Evolutionary conservation across 2,888 invertebrate species (phyloP).

Genomic region (Idaea biselata): DNA sequence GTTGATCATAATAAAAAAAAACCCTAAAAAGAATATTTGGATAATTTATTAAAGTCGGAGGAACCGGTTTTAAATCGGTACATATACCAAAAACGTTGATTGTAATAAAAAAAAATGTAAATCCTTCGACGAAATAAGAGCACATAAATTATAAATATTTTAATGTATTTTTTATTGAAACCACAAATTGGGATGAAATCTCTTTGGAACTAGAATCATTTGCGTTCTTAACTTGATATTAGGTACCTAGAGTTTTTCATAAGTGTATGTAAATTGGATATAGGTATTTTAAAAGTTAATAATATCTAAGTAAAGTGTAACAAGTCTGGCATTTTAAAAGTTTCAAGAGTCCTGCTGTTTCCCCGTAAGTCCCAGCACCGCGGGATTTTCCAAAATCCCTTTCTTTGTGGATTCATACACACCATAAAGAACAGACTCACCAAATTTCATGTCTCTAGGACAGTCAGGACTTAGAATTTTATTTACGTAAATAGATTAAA

Average conservation of each 20-base stretch:
- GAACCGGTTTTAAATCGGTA: not conserved
- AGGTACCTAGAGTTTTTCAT: not conserved
- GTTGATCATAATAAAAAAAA: not conserved
- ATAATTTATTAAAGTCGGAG: not conserved
- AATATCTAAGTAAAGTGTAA: too few relatives aligned
- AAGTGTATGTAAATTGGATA: too few relatives aligned
- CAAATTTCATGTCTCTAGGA: too few relatives aligned
- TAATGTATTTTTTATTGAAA: constrained; percentile 2
- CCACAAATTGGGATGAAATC: not conserved
- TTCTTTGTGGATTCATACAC: too few relatives aligned
- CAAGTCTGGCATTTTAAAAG: too few relatives aligned
- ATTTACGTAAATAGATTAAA: too few relatives aligned
- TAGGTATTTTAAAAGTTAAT: too few relatives aligned
- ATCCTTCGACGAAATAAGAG: not conserved
- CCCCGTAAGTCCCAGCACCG: too few relatives aligned
- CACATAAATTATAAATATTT: constrained; percentile 2
- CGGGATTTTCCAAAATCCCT: too few relatives aligned
- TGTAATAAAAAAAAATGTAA: not conserved
- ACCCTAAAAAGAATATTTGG: not conserved
- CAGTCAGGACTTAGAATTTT: too few relatives aligned
- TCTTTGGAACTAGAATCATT: not conserved
- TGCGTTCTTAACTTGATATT: not conserved
- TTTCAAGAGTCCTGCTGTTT: too few relatives aligned
- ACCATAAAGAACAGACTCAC: too few relatives aligned
- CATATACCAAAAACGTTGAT: not conserved